These are phyloP conservation scores for Xestia sexstrigata DNA, from an alignment of 2,888 invertebrate genomes.

Conservation along the genomic window DNA sequence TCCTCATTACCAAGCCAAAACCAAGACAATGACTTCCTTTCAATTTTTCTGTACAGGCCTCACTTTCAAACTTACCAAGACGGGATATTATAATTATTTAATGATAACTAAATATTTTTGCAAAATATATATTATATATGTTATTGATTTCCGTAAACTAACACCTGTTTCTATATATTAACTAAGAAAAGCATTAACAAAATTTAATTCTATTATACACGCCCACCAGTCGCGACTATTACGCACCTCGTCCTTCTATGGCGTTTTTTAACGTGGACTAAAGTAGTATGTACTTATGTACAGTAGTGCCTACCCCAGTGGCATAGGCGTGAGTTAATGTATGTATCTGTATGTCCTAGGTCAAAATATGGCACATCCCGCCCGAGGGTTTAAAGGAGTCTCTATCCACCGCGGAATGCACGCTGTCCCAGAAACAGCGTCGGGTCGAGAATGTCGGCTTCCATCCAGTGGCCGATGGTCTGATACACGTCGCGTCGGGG, in stretches of 20 bases:
- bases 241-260: no score
- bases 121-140: no score
- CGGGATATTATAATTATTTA: not conserved
- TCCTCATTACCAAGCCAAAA: no score
- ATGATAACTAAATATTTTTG: not conserved
- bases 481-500: constrained; percentile 96
- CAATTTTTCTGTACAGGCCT: no score
- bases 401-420: constrained; percentile 94
- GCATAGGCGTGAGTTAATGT: not conserved
- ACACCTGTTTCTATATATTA: not conserved
- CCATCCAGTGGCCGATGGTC: constrained; percentile 97
- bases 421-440: constrained; percentile 95
- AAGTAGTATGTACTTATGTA: no score
- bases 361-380: constrained; percentile 97
- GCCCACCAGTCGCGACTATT: not conserved
- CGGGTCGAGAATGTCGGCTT: constrained; percentile 97
- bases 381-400: constrained; percentile 95
- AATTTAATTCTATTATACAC: not conserved
- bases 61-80: not conserved
- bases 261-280: no score
- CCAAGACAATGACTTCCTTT: no score
- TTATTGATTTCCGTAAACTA: not conserved
- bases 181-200: no score
- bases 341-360: constrained; percentile 86
- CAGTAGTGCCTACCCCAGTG: no score